phyloP scores from a whole-genome alignment of 2,113 vertebrate genomes.

The Heliornis fulica region DNA sequence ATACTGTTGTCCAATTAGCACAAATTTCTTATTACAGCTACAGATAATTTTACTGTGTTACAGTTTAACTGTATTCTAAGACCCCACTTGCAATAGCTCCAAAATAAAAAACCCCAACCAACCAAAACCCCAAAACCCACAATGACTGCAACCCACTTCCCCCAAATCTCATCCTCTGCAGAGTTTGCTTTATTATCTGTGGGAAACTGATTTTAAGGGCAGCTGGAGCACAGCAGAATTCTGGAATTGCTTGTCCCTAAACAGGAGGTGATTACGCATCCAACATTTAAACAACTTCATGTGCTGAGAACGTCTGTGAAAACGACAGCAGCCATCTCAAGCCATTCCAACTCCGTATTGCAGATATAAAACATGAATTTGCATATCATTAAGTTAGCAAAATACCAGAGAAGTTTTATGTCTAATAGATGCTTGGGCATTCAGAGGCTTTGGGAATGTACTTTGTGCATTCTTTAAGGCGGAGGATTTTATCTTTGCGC shows the following conservation, averaged over 20 bases:
- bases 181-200: neutral
- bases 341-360: neutral
- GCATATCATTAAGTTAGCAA: neutral
- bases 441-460: neutral
- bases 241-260: neutral
- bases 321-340: neutral
- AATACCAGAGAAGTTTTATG: neutral
- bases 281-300: neutral
- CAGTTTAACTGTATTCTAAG: neutral
- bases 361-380: neutral
- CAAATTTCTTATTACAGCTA: neutral
- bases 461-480: constrained; percentile 51
- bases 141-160: neutral
- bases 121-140: neutral
- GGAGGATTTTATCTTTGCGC: neutral
- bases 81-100: neutral
- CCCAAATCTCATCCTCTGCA: constrained; percentile 18
- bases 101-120: constrained; percentile 17
- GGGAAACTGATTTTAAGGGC: neutral
- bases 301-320: neutral
- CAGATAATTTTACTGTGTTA: neutral
- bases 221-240: neutral
- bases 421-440: neutral
- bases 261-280: neutral
- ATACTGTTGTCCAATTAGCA: neutral